A percentile compares a stretch with the other conserved stretches of the same genome.
Evolutionary conservation across 1,140 invertebrate genomes (phyloP).

Genomic region (Bombus fervidus): DNA sequence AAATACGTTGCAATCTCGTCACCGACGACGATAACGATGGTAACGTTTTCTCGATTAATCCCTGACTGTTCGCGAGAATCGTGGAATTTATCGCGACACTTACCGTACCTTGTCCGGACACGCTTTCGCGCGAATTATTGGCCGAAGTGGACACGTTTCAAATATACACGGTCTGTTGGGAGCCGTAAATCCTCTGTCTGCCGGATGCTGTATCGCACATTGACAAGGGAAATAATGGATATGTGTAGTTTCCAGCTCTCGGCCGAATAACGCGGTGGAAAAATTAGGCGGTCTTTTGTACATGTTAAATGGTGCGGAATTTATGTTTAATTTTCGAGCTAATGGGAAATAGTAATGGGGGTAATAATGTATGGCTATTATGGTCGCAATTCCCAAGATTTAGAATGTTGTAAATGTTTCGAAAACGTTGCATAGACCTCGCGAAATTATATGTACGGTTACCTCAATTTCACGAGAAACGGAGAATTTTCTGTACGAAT

Average conservation of each 20-base stretch:
- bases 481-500: no score
- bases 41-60: slow-evolving; percentile 8
- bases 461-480: no score
- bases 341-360: background rate
- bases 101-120: slow-evolving; percentile 12
- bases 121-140: slow-evolving; percentile 17
- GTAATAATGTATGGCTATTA: background rate
- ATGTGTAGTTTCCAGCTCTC: background rate
- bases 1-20: no score
- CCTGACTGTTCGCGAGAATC: background rate
- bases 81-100: slow-evolving; percentile 19
- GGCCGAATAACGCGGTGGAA: background rate
- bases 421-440: background rate
- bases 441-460: background rate
- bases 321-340: slow-evolving; percentile 5
- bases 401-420: no score
- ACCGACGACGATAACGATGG: no score
- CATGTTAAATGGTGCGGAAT: background rate
- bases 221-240: slow-evolving; percentile 20
- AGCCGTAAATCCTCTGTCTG: slow-evolving; percentile 7
- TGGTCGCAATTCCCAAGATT: background rate
- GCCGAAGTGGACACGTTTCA: slow-evolving; percentile 25
- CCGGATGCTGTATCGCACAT: slow-evolving; percentile 15
- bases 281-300: slow-evolving; percentile 8
- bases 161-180: slow-evolving; percentile 11